Evolutionary conservation across 2,797 vertebrate species (phyloP), one percentile per base, ranked within the genome.

Genomic region (Nyctalus aviator): DNA sequence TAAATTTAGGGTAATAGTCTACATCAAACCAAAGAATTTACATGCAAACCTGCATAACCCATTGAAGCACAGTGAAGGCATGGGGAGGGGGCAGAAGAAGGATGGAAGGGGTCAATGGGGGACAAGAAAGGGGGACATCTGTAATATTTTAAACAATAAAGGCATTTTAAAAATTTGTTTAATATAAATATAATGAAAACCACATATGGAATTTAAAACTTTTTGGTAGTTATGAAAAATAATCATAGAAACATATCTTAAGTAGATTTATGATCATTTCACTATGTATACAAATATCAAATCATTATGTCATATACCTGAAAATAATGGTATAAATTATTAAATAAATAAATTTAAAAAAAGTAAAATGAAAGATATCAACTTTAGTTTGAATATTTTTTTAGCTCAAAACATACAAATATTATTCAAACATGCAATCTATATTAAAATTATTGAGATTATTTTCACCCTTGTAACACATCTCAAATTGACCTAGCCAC

Each of bases 371-470:
- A 72, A 59, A 78, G 5, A 90, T 2, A 77, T 66, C 11, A 85
- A 84, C 46, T 50, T 82, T 9, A 92, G 55, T 72, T 93, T 87
- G 68, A 84, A 75, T 73, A 37, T 32, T 76, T 7, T 90, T 73
- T 88, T 30, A 84, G 35, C 10, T 46, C 30, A 77, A 71, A 20
- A 20, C 7, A 66, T 66, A 41, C 35, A 68, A n/a, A 66, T 78
- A 57, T 48, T 78, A 50, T 48, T 92, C 85, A 92, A 84, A 75
- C 8, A 82, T 71, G 17, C 0, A 71, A 55, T 55, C 21, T 64
- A 20, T 73, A 81, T 25, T 69, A 62, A 78, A 81, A 35, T 46
- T 14, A 59, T 9, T 73, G 30, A 59, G 12, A 0, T 8, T 10
- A 23, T 37, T 23, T 68, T 66, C 35, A 66, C n/a, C 13, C 25